phyloP scores from a whole-genome alignment of 2,113 vertebrate species.

The Lepus timidus region DNA sequence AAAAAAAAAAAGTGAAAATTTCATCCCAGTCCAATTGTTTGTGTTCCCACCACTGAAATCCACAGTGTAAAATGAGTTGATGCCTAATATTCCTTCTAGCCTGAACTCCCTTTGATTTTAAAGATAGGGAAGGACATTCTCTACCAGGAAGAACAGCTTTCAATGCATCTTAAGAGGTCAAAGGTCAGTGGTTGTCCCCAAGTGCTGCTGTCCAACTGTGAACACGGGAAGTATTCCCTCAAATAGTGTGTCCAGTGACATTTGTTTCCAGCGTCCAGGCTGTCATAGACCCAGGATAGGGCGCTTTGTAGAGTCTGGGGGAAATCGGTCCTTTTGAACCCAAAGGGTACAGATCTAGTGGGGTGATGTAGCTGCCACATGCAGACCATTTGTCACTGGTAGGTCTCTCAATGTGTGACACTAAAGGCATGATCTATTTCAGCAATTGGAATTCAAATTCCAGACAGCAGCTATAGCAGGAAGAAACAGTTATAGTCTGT shows the following conservation, averaged over 20 bases:
- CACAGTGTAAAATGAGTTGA: conserved; percentile 11
- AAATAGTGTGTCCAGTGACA: background rate
- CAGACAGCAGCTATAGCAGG: background rate
- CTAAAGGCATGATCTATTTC: conserved; percentile 66
- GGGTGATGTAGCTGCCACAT: background rate
- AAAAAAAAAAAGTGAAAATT: background rate
- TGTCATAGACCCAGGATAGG: background rate
- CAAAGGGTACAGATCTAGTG: background rate
- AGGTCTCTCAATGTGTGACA: background rate
- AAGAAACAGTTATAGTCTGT: conserved; percentile 58
- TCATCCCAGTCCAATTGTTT: background rate
- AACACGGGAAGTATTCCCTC: background rate
- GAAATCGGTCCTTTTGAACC: background rate
- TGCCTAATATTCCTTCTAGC: conserved; percentile 40
- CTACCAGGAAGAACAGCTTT: conserved; percentile 32
- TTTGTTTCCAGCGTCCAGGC: background rate
- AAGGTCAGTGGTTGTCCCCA: background rate
- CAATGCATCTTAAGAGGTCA: background rate
- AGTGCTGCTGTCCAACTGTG: background rate
- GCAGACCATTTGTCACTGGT: conserved; percentile 34
- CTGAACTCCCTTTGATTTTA: background rate
- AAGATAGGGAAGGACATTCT: background rate
- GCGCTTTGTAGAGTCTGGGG: background rate
- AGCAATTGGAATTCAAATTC: conserved; percentile 63
- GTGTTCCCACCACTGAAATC: background rate